Percentiles rank a stretch among this genome's conserved stretches.
Conservation (phyloP, 2,113 vertebrate genomes). For the Mungos mungo region DNA sequence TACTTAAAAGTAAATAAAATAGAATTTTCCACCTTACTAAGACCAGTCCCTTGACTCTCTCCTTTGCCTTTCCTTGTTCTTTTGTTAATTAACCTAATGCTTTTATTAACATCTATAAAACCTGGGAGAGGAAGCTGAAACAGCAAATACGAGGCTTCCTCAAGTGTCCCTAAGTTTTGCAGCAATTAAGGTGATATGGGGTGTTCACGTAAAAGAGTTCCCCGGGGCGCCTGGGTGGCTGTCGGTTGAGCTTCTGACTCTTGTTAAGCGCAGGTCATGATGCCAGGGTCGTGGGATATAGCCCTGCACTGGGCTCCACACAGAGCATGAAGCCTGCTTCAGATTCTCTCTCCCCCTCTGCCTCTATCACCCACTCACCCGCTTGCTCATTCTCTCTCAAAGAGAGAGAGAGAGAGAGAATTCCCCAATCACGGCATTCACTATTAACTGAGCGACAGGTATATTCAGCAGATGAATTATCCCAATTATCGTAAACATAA, state of each 20-base stretch:
- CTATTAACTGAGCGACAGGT: not conserved
- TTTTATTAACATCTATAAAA: not conserved
- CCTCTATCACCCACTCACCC: too few relatives aligned
- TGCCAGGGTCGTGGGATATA: too few relatives aligned
- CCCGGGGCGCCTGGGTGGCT: too few relatives aligned
- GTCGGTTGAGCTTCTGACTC: too few relatives aligned
- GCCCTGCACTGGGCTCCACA: too few relatives aligned
- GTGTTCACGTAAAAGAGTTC: not conserved
- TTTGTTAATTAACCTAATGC: not conserved
- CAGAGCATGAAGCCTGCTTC: too few relatives aligned
- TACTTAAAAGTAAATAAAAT: too few relatives aligned
- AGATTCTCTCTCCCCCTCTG: too few relatives aligned
- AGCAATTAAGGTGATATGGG: not conserved
- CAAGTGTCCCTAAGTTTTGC: not conserved
- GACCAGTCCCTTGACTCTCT: not conserved
- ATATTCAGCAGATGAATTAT: not conserved
- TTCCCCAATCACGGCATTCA: not conserved
- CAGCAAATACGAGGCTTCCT: not conserved
- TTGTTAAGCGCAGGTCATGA: too few relatives aligned
- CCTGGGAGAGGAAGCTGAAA: not conserved
- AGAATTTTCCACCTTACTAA: not conserved
- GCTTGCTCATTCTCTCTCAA: too few relatives aligned
- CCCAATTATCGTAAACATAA: not conserved
- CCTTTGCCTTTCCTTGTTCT: not conserved
- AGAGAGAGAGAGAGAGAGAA: too few relatives aligned